These are phyloP conservation scores for Clarias platycephalus DNA, from an alignment of 2,797 vertebrate species.

Conservation along the genomic window DNA sequence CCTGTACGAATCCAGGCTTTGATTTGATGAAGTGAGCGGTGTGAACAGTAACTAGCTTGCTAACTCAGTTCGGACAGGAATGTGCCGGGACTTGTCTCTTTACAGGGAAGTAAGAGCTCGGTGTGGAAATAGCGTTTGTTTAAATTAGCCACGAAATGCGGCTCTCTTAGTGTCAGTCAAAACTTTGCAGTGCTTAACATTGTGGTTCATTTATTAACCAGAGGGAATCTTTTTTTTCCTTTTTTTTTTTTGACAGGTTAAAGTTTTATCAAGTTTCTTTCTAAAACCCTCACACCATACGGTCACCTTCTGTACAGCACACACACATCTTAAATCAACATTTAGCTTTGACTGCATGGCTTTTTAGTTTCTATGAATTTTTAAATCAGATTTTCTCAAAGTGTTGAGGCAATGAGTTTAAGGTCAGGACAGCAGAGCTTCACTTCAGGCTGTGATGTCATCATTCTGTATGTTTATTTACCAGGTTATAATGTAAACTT, in stretches of 20 bases:
- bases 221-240: neutral
- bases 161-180: neutral
- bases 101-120: constrained; percentile 45
- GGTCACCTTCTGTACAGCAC: neutral
- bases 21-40: neutral
- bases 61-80: constrained; percentile 30
- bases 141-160: neutral
- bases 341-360: neutral
- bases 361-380: neutral
- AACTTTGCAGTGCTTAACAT: neutral
- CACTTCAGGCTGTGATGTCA: neutral
- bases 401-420: neutral
- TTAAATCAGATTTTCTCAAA: neutral
- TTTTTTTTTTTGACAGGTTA: constrained; percentile 2
- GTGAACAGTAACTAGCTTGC: constrained; percentile 6
- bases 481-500: neutral
- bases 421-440: neutral
- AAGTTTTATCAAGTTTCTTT: neutral
- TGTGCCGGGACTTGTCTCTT: constrained; percentile 53
- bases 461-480: neutral
- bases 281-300: neutral
- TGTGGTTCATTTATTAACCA: neutral
- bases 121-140: constrained; percentile 52
- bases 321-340: neutral
- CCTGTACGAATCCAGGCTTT: neutral